A percentile compares a stretch with the other conserved stretches of the same genome.
phyloP scores from a whole-genome alignment of 2,797 vertebrate species.

The Sebastes cheni region DNA sequence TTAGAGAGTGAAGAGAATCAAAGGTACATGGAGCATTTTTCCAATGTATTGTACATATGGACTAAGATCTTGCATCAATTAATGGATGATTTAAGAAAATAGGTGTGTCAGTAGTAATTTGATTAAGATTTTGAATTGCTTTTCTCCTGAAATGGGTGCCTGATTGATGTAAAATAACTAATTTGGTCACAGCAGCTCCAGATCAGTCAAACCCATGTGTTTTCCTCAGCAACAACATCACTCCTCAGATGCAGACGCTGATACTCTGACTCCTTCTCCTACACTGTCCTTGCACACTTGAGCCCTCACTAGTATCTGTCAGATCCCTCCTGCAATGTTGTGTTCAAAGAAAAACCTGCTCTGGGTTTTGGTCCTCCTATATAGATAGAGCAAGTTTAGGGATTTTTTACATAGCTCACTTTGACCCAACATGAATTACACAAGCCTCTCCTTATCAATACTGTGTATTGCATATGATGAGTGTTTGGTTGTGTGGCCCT shows the following conservation, averaged over 20 bases:
- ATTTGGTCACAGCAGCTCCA: background rate
- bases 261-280: background rate
- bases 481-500: background rate
- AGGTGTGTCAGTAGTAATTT: background rate
- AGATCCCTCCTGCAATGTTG: background rate
- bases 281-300: background rate
- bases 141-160: background rate
- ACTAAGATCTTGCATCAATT: no score
- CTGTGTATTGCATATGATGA: background rate
- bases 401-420: background rate
- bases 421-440: background rate
- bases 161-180: background rate
- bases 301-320: background rate
- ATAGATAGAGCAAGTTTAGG: background rate
- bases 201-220: background rate
- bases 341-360: background rate
- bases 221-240: background rate
- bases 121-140: slow-evolving; percentile 5
- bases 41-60: no score
- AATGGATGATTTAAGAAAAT: background rate
- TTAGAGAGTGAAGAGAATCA: background rate
- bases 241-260: background rate
- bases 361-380: background rate
- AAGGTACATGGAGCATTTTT: background rate
- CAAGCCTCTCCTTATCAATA: background rate